These are phyloP conservation scores for Hapalemur alaotrensis DNA, from an alignment of 2,797 vertebrate genomes.

Conservation along the genomic window DNA sequence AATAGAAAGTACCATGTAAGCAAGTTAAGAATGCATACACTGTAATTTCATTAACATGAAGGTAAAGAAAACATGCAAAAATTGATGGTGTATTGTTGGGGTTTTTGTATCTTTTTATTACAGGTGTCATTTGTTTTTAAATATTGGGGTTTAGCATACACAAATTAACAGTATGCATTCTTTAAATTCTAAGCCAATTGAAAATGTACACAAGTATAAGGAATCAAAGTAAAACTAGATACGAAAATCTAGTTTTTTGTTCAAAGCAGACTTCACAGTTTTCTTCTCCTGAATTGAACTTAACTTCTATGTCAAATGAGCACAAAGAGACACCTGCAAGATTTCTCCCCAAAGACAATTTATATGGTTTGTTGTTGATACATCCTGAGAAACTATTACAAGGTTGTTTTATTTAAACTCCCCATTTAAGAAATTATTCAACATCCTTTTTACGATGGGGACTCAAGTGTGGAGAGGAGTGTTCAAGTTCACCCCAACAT, in stretches of 20 bases:
- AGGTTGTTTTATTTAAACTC: not conserved
- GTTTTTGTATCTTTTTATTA: not conserved
- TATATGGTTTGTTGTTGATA: not conserved
- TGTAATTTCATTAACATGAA: not conserved
- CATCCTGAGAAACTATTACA: not conserved
- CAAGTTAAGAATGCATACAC: not conserved
- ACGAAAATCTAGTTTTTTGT: not conserved
- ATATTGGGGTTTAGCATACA: not conserved
- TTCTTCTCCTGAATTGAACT: not conserved
- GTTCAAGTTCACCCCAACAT: not conserved
- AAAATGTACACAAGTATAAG: not conserved
- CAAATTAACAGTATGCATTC: not conserved
- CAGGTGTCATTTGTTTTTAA: not conserved
- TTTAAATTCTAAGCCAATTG: not conserved
- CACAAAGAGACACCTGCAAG: too few relatives aligned
- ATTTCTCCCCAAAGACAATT: not conserved
- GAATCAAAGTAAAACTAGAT: not conserved
- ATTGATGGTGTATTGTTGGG: not conserved
- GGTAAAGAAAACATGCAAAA: not conserved
- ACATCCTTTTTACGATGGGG: not conserved
- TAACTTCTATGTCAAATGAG: not conserved
- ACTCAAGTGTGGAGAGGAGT: not conserved
- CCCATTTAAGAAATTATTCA: not conserved
- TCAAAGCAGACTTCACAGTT: not conserved
- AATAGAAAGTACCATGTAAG: not conserved